Evolutionary conservation across 2,797 vertebrate genomes (phyloP).

Genomic region (Cichlasoma orientale): DNA sequence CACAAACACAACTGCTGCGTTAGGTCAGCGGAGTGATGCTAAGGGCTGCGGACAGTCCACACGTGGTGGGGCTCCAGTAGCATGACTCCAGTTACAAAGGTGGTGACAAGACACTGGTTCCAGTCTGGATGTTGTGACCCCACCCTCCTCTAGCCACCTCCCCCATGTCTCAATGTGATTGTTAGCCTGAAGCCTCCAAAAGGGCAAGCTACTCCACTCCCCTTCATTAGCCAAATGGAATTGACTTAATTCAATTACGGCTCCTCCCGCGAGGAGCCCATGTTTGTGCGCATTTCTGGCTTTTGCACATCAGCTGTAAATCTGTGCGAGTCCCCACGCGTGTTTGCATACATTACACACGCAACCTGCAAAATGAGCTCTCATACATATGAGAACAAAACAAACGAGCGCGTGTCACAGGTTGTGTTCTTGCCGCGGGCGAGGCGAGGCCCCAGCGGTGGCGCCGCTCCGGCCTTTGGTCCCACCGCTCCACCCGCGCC

Average conservation of each 20-base stretch:
- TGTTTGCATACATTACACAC: constrained; percentile 3
- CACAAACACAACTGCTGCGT: constrained; percentile 23
- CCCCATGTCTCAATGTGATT: constrained; percentile 53
- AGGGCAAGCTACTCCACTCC: constrained; percentile 46
- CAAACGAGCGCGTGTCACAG: constrained; percentile 34
- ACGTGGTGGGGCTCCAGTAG: constrained; percentile 1
- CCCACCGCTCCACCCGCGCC: constrained; percentile 5
- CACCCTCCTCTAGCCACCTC: constrained; percentile 18
- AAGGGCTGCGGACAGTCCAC: constrained; percentile 47
- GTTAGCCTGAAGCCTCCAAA: constrained; percentile 60
- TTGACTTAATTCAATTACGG: constrained; percentile 77
- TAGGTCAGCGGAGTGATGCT: constrained; percentile 29
- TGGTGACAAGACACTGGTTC: constrained; percentile 40
- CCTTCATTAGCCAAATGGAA: constrained; percentile 76
- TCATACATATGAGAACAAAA: constrained; percentile 37
- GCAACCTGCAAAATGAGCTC: constrained; percentile 17
- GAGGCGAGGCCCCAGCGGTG: constrained; percentile 32
- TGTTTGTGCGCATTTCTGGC: constrained; percentile 43
- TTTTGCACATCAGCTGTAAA: constrained; percentile 27
- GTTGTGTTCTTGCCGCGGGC: constrained; percentile 73
- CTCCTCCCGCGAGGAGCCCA: constrained; percentile 43
- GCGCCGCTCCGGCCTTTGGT: constrained; percentile 2
- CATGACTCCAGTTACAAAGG: constrained; percentile 32
- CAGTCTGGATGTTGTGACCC: constrained; percentile 27
- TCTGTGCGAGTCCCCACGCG: background rate